Evolutionary conservation across 2,888 invertebrate species (phyloP).

Genomic region (Ophioninae sp.): DNA sequence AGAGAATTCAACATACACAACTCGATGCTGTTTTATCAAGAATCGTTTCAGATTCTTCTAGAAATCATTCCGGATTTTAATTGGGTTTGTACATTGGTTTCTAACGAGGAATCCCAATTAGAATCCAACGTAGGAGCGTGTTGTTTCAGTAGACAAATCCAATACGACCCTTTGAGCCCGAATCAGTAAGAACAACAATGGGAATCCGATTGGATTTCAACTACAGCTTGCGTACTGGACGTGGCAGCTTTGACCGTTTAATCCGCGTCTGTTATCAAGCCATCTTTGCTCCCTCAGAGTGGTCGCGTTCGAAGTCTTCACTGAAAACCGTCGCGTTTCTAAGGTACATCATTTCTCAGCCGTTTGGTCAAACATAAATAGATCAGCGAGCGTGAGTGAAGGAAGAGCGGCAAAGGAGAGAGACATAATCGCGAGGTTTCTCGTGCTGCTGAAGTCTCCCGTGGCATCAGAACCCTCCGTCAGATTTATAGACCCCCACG

Average conservation of each 20-base stretch:
- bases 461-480: conserved; percentile 47
- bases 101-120: too few species aligned
- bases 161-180: too few species aligned
- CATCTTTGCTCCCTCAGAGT: conserved; percentile 29
- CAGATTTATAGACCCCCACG: conserved; percentile 53
- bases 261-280: conserved; percentile 28
- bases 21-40: too few species aligned
- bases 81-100: too few species aligned
- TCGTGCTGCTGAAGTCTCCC: conserved; percentile 21
- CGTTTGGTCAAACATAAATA: conserved; percentile 57
- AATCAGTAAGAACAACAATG: too few species aligned
- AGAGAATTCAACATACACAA: too few species aligned
- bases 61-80: too few species aligned
- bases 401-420: conserved; percentile 9
- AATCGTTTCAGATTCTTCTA: too few species aligned
- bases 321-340: conserved; percentile 11
- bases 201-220: too few species aligned
- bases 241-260: conserved; percentile 14
- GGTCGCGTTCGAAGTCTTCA: conserved; percentile 47
- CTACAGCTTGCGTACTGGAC: neutral
- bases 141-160: too few species aligned
- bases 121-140: too few species aligned
- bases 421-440: conserved; percentile 39
- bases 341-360: conserved; percentile 34
- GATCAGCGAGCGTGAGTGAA: conserved; percentile 39